Base-by-base conservation (phyloP, 2,797 vertebrate genomes). In the Crenichthys baileyi region DNA sequence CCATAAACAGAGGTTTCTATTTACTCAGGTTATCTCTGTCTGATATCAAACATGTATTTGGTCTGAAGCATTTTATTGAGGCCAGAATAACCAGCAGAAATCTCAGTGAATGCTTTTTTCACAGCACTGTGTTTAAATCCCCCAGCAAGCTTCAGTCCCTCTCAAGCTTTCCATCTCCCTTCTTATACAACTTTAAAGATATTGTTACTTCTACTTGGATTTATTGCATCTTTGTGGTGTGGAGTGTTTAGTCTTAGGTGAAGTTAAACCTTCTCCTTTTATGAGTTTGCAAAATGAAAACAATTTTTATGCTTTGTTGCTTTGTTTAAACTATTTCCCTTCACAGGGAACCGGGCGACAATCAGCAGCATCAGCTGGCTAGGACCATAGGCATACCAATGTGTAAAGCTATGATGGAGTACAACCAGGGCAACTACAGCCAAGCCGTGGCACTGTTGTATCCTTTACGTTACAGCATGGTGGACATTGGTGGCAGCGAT, bases 371-470 rank as follows among this genome's bases (percentile, higher is more conserved):
- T 84, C 93, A 92, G 70, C 78, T 97, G 83, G 96, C 95, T 6
- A 78, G 24, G 5, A 36, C 79, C 0, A 0, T 98, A n/a, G 97
- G 97, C 20, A 70, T 98, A 76, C 96, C 97, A 0, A 93, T 99
- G 90, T 97, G 97, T 91, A 94, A 96, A 92, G 98, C 98, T 46
- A 88, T 99, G 87, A 85, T 96, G 48, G 97, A 97, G 90, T 97
- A 96, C 70, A 91, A 97, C 82, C 91, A 91, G 1, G 96, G 97
- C 50, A 96, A 97, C 82, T 97, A 96, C 7, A 91, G 91, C 79
- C 93, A 83, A 0, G 84, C 94, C 0, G 90, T 98, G 72, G 97
- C 98, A 9, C 92, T 98, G 0, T 94, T 99, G 0, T 92, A 96
- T 84, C 98, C 98, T 2, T 82, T 99, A 73, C 97, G 96, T 79